These are phyloP conservation scores for Drosophila baimaii DNA, from an alignment of 1,140 invertebrate genomes.

Conservation along the genomic window DNA sequence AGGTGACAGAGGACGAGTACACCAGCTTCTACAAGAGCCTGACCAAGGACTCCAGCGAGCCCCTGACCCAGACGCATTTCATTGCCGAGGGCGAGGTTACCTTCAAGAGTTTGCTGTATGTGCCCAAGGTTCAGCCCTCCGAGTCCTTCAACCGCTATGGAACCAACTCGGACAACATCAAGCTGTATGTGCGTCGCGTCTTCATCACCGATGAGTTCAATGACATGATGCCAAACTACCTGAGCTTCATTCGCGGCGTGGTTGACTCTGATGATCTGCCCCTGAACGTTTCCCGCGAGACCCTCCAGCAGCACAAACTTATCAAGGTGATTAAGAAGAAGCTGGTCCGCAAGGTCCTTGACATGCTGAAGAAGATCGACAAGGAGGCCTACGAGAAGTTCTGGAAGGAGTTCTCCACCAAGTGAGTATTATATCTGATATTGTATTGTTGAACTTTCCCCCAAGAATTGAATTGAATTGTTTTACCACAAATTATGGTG, in stretches of 20 bases:
- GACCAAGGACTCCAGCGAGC: constrained; percentile 95
- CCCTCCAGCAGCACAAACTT: constrained; percentile 99
- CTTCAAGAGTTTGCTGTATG: constrained; percentile 97
- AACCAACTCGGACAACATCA: constrained; percentile 97
- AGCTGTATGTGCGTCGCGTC: constrained; percentile 97
- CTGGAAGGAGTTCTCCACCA: constrained; percentile 99
- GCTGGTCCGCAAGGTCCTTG: constrained; percentile 97
- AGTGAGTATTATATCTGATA: constrained; percentile 87
- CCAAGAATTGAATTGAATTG: too few species aligned
- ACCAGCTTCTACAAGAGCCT: constrained; percentile 97
- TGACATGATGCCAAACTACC: constrained; percentile 99
- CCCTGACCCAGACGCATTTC: constrained; percentile 96
- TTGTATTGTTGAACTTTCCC: too few species aligned
- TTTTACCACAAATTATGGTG: too few species aligned
- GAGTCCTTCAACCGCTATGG: constrained; percentile 98
- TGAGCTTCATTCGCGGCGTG: constrained; percentile 97
- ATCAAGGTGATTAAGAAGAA: constrained; percentile 99
- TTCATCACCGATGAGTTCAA: constrained; percentile 99
- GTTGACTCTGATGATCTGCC: constrained; percentile 99
- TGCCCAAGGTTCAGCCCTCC: constrained; percentile 94
- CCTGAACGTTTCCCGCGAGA: constrained; percentile 98
- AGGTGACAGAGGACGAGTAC: constrained; percentile 95
- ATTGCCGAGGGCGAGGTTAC: constrained; percentile 99
- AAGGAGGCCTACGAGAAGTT: constrained; percentile 96
- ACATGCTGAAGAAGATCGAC: constrained; percentile 99